These are phyloP conservation scores for Drosophila borealis DNA, from an alignment of 2,888 invertebrate genomes.

Conservation along the genomic window DNA sequence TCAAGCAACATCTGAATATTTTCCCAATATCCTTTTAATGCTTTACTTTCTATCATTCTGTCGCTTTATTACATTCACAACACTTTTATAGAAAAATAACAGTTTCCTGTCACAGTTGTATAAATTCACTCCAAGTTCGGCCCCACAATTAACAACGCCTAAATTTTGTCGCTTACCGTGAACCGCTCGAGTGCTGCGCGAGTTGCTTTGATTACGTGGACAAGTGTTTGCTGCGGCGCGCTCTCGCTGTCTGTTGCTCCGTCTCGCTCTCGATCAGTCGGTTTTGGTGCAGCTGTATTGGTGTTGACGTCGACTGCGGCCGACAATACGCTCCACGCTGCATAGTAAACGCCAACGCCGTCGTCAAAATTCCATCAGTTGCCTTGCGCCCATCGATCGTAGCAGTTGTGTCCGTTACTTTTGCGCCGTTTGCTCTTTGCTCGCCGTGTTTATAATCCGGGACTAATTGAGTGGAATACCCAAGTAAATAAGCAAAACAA, in stretches of 20 bases:
- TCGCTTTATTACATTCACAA: too few relatives aligned
- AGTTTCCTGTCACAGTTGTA: not conserved
- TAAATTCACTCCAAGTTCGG: not conserved
- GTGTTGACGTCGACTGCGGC: slow-evolving; percentile 6
- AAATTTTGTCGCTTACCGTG: not conserved
- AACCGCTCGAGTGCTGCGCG: slow-evolving; percentile 45
- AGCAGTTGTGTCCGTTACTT: slow-evolving; percentile 55
- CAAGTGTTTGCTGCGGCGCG: slow-evolving; percentile 50
- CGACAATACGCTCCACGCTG: not conserved
- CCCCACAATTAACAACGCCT: not conserved
- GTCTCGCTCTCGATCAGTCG: slow-evolving; percentile 4
- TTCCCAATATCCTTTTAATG: too few relatives aligned
- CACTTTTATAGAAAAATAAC: not conserved
- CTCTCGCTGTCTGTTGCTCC: slow-evolving; percentile 9
- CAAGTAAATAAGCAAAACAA: slow-evolving; percentile 31
- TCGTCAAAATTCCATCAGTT: slow-evolving; percentile 56
- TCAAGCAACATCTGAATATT: too few relatives aligned
- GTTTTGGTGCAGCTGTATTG: slow-evolving; percentile 17
- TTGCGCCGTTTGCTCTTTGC: slow-evolving; percentile 6
- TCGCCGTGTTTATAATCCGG: slow-evolving; percentile 43
- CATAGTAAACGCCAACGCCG: slow-evolving; percentile 41
- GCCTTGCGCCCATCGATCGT: slow-evolving; percentile 69
- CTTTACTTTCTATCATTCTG: too few relatives aligned
- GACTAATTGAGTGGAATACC: slow-evolving; percentile 33
- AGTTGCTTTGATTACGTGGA: slow-evolving; percentile 72